Conservation (phyloP, 2,113 vertebrate species). For the Dendrocopos noguchii region DNA sequence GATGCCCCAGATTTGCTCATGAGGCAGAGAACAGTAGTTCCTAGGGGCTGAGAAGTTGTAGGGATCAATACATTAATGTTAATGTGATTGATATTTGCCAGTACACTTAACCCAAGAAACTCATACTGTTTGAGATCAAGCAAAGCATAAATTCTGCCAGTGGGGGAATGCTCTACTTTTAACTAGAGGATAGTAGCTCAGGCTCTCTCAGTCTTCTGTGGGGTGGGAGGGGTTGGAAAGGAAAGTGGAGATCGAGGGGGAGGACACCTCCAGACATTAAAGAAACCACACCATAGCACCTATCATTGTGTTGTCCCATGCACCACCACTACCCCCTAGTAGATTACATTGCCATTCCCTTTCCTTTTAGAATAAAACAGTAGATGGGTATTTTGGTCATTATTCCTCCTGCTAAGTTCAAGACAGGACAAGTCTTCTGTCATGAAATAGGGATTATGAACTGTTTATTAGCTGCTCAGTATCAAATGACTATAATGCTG, state of each 20-base stretch:
- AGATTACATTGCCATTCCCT: not conserved
- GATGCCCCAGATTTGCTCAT: not conserved
- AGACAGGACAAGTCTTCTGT: not conserved
- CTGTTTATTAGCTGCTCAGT: not conserved
- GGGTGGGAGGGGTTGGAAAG: not conserved
- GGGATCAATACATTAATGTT: not conserved
- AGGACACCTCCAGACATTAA: not conserved
- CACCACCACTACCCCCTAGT: rapidly evolving
- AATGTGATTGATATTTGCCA: not conserved
- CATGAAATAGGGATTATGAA: not conserved
- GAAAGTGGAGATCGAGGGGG: not conserved
- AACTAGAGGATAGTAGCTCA: not conserved
- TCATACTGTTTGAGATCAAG: not conserved
- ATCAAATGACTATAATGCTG: not conserved
- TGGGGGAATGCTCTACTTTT: not conserved
- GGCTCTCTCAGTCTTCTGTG: not conserved
- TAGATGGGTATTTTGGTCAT: not conserved
- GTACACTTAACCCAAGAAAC: not conserved
- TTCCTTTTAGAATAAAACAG: not conserved
- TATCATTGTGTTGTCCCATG: not conserved
- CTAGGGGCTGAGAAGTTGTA: not conserved
- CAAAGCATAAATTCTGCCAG: not conserved
- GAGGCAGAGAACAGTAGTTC: not conserved
- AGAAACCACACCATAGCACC: not conserved
- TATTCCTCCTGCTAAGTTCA: not conserved